Evolutionary conservation across 2,797 vertebrate genomes (phyloP).

Genomic region (Lithobates pipiens): DNA sequence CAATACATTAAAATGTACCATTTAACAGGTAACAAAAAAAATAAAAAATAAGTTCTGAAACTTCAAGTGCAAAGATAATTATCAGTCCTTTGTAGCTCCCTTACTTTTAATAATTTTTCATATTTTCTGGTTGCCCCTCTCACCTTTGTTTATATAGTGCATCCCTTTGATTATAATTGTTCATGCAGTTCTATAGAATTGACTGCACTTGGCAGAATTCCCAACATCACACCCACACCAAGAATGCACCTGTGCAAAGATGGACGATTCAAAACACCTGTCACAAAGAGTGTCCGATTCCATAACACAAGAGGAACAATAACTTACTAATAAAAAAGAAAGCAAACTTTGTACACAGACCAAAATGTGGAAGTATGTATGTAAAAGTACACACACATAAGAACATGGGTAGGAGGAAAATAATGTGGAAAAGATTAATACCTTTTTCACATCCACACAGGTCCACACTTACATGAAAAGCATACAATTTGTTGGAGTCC

Average conservation of each 20-base stretch:
- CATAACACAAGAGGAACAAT: constrained; percentile 42
- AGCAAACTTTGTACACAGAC: constrained; percentile 11
- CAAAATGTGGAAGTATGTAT: constrained; percentile 37
- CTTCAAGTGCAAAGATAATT: neutral
- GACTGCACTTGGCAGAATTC: constrained; percentile 60
- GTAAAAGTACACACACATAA: neutral
- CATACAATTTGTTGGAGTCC: too few relatives aligned
- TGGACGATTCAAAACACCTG: constrained; percentile 59
- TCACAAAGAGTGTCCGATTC: constrained; percentile 32
- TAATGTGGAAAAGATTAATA: neutral
- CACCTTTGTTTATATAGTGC: constrained; percentile 47
- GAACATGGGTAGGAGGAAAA: constrained; percentile 10
- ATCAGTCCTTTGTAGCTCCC: neutral
- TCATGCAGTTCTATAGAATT: constrained; percentile 61
- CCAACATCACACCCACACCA: constrained; percentile 60
- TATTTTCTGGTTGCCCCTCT: constrained; percentile 42
- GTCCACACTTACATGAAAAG: neutral
- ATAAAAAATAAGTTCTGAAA: too few relatives aligned
- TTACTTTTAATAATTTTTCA: constrained; percentile 21
- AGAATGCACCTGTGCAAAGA: constrained; percentile 64
- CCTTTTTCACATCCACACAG: neutral
- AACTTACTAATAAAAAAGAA: constrained; percentile 2
- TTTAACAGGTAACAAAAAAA: too few relatives aligned
- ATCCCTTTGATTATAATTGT: constrained; percentile 50
- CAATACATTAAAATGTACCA: too few relatives aligned